A percentile compares a stretch with the other conserved stretches of the same genome.
phyloP scores from a whole-genome alignment of 2,888 invertebrate genomes.

The Troides helena region DNA sequence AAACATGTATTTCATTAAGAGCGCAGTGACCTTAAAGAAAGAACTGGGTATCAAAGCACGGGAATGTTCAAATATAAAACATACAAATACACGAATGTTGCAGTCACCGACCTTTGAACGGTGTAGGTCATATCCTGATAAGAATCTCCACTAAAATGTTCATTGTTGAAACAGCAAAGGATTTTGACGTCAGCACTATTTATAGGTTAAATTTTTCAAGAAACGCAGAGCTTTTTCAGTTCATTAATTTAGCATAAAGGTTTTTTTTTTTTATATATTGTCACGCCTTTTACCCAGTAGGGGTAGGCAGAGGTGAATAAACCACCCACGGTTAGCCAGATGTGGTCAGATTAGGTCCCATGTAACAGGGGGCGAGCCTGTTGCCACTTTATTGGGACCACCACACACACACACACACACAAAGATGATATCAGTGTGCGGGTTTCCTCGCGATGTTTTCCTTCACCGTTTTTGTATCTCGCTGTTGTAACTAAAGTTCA shows the following conservation, averaged over 20 bases:
- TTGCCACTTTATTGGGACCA: too few species aligned
- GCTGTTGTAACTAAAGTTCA: too few species aligned
- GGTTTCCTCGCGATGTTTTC: too few species aligned
- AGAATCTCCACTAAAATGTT: conserved; percentile 4
- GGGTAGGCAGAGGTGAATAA: too few species aligned
- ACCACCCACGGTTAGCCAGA: too few species aligned
- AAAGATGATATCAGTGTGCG: too few species aligned
- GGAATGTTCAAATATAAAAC: conserved; percentile 7
- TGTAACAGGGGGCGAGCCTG: too few species aligned
- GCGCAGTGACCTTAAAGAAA: conserved; percentile 14
- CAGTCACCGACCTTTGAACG: conserved; percentile 7
- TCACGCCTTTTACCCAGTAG: too few species aligned
- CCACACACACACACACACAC: too few species aligned
- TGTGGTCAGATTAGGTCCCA: too few species aligned
- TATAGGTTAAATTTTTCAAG: neutral
- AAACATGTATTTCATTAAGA: conserved; percentile 9
- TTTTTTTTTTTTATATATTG: too few species aligned
- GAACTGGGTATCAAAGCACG: neutral
- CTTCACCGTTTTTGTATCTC: too few species aligned
- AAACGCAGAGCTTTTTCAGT: neutral
- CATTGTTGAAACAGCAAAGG: neutral
- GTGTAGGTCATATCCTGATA: conserved; percentile 1
- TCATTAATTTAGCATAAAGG: neutral
- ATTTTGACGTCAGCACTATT: neutral
- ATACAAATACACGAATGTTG: conserved; percentile 6